A percentile compares a stretch with the other conserved stretches of the same genome.
Conservation (phyloP, 2,797 vertebrate genomes). For the Hafferia zeledoni region DNA sequence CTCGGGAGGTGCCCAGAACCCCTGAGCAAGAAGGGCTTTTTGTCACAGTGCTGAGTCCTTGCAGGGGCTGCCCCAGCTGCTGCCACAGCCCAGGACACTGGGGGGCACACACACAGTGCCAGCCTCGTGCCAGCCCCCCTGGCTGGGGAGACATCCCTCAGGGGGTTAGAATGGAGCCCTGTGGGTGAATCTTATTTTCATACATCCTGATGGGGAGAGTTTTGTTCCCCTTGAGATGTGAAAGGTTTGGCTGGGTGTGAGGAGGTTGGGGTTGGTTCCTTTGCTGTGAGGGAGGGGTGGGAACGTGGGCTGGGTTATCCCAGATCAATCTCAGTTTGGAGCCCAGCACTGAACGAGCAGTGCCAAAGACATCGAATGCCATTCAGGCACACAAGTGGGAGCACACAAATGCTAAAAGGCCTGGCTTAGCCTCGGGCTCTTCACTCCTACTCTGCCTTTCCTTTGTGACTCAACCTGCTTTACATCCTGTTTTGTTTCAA, state of each 20-base stretch:
- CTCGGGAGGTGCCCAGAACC: not conserved
- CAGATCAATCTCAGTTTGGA: not conserved
- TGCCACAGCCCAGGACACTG: not conserved
- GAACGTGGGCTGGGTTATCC: not conserved
- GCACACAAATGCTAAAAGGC: not conserved
- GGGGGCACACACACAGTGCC: not conserved
- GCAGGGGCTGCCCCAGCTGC: not conserved
- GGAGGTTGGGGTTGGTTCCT: not conserved
- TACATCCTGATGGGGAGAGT: not conserved
- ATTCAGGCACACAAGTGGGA: not conserved
- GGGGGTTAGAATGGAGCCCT: not conserved
- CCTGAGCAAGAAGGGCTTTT: not conserved
- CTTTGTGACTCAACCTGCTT: slow-evolving; percentile 56
- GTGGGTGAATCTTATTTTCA: not conserved
- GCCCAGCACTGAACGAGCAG: not conserved
- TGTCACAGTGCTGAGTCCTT: no score
- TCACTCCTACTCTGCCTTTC: not conserved
- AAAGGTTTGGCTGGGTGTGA: not conserved
- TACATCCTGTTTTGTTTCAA: not conserved
- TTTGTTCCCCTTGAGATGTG: not conserved
- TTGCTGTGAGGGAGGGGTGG: not conserved
- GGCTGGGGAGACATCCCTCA: not conserved
- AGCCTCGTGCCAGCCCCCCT: not conserved
- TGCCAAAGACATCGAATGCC: not conserved
- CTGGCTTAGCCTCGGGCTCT: not conserved